Percentiles rank a stretch among this genome's conserved stretches.
These are phyloP conservation scores for Aphelocoma coerulescens DNA, from an alignment of 2,113 vertebrate species.

Conservation along the genomic window DNA sequence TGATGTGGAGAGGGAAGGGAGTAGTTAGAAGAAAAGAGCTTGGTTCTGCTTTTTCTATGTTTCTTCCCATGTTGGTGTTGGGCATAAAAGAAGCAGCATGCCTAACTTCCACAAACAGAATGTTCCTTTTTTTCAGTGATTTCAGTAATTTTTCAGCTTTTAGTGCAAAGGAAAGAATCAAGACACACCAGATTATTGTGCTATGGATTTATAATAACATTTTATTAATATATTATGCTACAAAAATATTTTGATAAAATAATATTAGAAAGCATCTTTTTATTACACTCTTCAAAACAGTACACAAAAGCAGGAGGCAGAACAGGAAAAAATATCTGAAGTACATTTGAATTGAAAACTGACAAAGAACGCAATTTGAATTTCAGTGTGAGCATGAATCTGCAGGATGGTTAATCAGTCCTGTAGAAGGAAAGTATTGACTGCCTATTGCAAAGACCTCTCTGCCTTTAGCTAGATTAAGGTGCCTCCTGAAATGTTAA, in stretches of 20 bases:
- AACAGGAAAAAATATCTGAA: slow-evolving; percentile 40
- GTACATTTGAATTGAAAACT: slow-evolving; percentile 43
- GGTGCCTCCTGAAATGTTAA: slow-evolving; percentile 23
- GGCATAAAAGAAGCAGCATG: background rate
- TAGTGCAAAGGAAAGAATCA: background rate
- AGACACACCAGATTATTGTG: background rate
- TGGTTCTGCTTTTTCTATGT: background rate
- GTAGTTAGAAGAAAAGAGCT: background rate
- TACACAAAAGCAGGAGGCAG: slow-evolving; percentile 60
- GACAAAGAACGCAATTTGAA: slow-evolving; percentile 13
- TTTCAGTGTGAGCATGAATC: background rate
- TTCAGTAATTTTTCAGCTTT: background rate
- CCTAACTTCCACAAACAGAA: background rate
- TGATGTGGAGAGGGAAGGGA: background rate
- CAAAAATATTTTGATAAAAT: slow-evolving; percentile 84
- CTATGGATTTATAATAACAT: slow-evolving; percentile 68
- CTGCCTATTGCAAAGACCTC: background rate
- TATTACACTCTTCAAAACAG: slow-evolving; percentile 70
- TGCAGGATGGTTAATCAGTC: background rate
- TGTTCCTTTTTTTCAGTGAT: background rate
- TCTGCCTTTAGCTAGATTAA: background rate
- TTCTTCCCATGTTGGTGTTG: background rate
- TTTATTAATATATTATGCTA: slow-evolving; percentile 85
- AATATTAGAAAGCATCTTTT: slow-evolving; percentile 80
- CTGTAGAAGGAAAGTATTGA: background rate